Evolutionary conservation across 2,888 invertebrate species (phyloP).

Genomic region (Allygus modestus): DNA sequence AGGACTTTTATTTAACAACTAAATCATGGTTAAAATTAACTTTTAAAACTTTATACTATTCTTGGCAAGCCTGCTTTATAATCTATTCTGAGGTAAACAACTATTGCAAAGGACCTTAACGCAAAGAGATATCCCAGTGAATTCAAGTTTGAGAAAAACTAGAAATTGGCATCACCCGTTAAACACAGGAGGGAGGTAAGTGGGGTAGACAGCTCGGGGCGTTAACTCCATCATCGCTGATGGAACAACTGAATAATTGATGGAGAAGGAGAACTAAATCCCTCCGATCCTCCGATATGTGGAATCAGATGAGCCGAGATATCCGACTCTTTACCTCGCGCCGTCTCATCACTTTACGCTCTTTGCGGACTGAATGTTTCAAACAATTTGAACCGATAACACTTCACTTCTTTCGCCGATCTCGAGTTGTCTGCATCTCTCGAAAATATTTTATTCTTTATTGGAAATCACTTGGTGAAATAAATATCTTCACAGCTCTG

Average conservation of each 20-base stretch:
- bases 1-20: too few species aligned
- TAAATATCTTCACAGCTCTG: too few species aligned
- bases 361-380: slow-evolving; percentile 39
- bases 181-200: slow-evolving; percentile 16
- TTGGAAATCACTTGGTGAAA: not conserved
- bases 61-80: too few species aligned
- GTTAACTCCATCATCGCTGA: slow-evolving; percentile 52
- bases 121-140: too few species aligned
- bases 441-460: not conserved
- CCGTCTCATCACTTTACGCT: not conserved
- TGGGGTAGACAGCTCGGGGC: not conserved
- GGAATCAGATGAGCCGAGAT: slow-evolving; percentile 26
- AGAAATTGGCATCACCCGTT: not conserved
- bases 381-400: slow-evolving; percentile 41
- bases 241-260: slow-evolving; percentile 52
- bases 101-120: too few species aligned
- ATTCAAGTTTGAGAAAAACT: not conserved
- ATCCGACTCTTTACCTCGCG: slow-evolving; percentile 9
- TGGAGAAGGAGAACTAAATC: slow-evolving; percentile 46
- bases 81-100: too few species aligned
- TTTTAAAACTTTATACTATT: too few species aligned
- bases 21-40: too few species aligned
- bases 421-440: slow-evolving; percentile 7
- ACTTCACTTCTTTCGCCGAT: slow-evolving; percentile 6
- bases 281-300: slow-evolving; percentile 32